Evolutionary conservation across 53 echinoderm and acorn worm species (phyloP), one percentile per base, ranked within the genome.

Genomic region (Apostichopus leukothele): DNA sequence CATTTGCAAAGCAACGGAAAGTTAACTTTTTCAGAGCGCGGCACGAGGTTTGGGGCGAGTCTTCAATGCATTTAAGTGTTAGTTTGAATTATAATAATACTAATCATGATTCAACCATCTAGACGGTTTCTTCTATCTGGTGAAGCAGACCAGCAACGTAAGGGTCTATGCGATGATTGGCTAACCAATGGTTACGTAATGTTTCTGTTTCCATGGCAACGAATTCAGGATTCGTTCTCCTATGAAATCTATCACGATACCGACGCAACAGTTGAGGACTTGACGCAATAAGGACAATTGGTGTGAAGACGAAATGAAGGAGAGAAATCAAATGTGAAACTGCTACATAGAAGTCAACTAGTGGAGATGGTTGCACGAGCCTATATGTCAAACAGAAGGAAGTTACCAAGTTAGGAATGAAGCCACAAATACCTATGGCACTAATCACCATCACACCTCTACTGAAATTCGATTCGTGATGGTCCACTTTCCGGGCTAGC

Each of bases 81-180:
- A 39, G 39, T 39, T 39, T 39, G 39, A 39, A 39, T 39, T 0
- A 39, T 39, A 39, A 39, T 39, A 39, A 39, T 39, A 39, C 2
- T 39, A 39, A 39, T 39, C 39, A 39, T 39, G 39, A 39, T 39
- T 39, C 2, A 39, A 39, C 39, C 39, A 7, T 16, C 63, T 19
- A 79, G 20, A 52, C 79, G 51, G 79, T 53, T 79, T 79, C 50
- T 79, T 79, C 79, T 13, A 79, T 13, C 20, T 79, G 51, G 19
- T 53, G 79, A 52, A 79, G 53, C 54, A 79, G 51, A 52, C 53
- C 79, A 19, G 79, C 79, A 11, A 10, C 11, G 50, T 79, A 79
- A 51, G 79, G 79, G 52, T 79, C 79, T 7, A 79, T 79, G 14
- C 52, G 52, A 79, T 51, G 79, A 51, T 51, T 51, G 4, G n/a